Conservation (phyloP, 2,113 vertebrate genomes). For the Uria aalge region DNA sequence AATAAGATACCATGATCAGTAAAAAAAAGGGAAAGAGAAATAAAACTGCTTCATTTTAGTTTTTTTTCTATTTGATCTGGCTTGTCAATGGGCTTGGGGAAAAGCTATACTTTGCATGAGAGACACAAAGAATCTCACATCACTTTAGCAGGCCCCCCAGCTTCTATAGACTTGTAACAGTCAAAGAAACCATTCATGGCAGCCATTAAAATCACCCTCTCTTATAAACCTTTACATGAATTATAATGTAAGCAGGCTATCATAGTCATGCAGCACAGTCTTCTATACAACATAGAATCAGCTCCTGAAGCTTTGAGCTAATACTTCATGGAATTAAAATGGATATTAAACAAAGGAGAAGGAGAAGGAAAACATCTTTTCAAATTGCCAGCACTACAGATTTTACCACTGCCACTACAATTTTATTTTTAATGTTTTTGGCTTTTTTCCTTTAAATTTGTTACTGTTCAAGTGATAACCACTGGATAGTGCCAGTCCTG, state of each 20-base stretch:
- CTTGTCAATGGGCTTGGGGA: background rate
- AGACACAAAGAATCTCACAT: background rate
- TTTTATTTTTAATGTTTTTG: background rate
- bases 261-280: background rate
- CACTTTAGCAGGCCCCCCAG: background rate
- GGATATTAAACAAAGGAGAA: background rate
- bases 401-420: background rate
- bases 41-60: background rate
- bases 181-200: background rate
- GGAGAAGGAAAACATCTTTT: accelerated
- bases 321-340: background rate
- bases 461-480: background rate
- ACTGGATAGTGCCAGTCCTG: background rate
- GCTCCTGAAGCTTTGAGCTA: background rate
- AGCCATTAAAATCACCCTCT: background rate
- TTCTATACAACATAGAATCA: background rate
- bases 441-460: background rate
- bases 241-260: background rate
- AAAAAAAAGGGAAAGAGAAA: background rate
- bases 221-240: background rate
- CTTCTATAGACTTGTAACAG: background rate
- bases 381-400: background rate
- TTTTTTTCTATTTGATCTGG: background rate
- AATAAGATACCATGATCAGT: background rate
- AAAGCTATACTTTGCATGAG: background rate